phyloP scores from a whole-genome alignment of 2,113 vertebrate species.

The Eudyptes chrysolophus region DNA sequence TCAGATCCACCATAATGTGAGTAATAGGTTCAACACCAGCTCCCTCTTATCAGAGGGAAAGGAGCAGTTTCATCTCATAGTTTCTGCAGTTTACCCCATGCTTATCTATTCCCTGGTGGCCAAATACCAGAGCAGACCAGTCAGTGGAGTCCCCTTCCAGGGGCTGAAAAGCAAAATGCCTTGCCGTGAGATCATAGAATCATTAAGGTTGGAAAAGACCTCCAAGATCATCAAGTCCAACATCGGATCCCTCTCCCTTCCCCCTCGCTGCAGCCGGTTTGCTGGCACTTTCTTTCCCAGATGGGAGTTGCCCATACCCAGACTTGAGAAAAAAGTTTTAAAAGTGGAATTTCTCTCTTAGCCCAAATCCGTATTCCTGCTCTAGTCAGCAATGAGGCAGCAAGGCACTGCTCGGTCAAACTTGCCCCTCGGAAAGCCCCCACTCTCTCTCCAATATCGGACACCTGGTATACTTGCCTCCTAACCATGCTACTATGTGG shows the following conservation, averaged over 20 bases:
- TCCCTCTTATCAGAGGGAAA: conserved; percentile 19
- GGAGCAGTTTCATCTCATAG: conserved; percentile 22
- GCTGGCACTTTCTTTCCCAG: neutral
- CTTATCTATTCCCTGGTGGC: conserved; percentile 3
- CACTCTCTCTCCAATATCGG: accelerated
- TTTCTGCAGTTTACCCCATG: neutral
- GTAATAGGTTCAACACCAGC: conserved; percentile 41
- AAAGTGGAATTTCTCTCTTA: neutral
- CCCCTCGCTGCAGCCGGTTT: neutral
- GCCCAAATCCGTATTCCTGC: neutral
- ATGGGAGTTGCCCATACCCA: accelerated
- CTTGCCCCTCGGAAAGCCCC: neutral
- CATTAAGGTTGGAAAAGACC: too few species aligned
- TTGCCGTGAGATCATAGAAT: neutral
- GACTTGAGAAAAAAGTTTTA: neutral
- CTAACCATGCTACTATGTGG: neutral
- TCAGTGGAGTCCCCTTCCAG: neutral
- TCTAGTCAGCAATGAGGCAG: neutral
- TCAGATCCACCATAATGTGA: conserved; percentile 47
- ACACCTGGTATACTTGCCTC: neutral
- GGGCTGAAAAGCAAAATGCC: neutral
- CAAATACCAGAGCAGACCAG: neutral
- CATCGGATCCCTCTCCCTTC: neutral
- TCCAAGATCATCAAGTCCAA: too few species aligned
- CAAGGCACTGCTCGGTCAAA: neutral